phyloP scores from a whole-genome alignment of 2,797 vertebrate species.

The Acanthurus leucopareius region DNA sequence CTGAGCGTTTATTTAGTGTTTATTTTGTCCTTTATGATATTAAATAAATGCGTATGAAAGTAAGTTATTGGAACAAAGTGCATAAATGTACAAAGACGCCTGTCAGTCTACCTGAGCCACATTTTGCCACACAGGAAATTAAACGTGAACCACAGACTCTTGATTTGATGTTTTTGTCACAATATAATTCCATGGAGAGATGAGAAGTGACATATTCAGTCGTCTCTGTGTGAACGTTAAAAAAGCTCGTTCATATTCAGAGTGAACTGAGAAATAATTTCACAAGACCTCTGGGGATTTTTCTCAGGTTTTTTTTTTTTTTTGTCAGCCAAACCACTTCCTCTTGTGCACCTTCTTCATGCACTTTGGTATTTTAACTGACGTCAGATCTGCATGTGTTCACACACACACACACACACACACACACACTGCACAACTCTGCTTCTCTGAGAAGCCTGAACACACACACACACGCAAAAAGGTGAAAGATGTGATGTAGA shows the following conservation, averaged over 20 bases:
- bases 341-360: slow-evolving; percentile 33
- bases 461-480: slow-evolving; percentile 20
- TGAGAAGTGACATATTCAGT: not conserved
- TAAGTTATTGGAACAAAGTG: too few relatives aligned
- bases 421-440: slow-evolving; percentile 12
- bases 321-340: slow-evolving; percentile 63
- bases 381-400: not conserved
- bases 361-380: slow-evolving; percentile 10
- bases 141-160: not conserved
- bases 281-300: slow-evolving; percentile 35
- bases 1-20: not conserved
- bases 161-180: not conserved
- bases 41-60: not conserved
- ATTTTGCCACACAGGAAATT: not conserved
- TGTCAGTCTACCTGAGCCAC: too few relatives aligned
- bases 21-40: too few relatives aligned
- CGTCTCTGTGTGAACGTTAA: not conserved
- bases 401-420: not conserved
- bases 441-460: slow-evolving; percentile 16
- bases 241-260: not conserved
- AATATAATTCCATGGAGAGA: not conserved
- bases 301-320: not conserved
- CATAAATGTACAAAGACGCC: too few relatives aligned
- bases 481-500: slow-evolving; percentile 31
- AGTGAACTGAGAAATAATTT: slow-evolving; percentile 26